phyloP scores from a whole-genome alignment of 2,113 vertebrate species.

The Meriones unguiculatus region DNA sequence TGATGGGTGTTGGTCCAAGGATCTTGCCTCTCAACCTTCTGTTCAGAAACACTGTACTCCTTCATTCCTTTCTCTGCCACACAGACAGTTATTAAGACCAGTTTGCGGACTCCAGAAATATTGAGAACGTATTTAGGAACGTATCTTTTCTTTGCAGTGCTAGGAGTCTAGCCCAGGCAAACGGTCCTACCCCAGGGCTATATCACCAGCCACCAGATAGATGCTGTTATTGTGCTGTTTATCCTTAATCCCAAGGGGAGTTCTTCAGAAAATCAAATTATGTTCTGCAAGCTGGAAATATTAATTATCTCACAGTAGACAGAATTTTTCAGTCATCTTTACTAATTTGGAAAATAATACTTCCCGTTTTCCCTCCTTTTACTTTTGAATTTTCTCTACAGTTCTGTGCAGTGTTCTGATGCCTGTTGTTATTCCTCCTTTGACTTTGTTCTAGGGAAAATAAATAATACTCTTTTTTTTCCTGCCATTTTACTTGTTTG shows the following conservation, averaged over 20 bases:
- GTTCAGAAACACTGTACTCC: neutral
- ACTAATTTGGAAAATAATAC: neutral
- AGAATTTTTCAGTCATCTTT: neutral
- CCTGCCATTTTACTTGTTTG: neutral
- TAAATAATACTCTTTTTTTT: neutral
- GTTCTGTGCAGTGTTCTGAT: neutral
- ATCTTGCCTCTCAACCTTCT: neutral
- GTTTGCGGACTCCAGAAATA: neutral
- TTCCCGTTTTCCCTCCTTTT: neutral
- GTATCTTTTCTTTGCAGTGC: neutral
- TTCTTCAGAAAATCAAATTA: neutral
- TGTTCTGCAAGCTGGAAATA: neutral
- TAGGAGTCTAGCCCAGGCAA: neutral
- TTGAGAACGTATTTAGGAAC: neutral
- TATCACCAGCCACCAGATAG: neutral
- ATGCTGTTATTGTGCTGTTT: neutral
- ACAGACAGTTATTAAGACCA: neutral
- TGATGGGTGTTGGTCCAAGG: neutral
- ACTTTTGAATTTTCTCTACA: conserved; percentile 1
- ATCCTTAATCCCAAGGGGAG: neutral
- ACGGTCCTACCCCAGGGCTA: neutral
- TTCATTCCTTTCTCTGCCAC: neutral
- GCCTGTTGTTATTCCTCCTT: neutral
- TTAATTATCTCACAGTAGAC: neutral
- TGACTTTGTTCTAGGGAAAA: neutral